Percentiles rank a stretch among this genome's conserved stretches.
Conservation (phyloP, 2,888 invertebrate genomes). For the Drosophila atripex region DNA sequence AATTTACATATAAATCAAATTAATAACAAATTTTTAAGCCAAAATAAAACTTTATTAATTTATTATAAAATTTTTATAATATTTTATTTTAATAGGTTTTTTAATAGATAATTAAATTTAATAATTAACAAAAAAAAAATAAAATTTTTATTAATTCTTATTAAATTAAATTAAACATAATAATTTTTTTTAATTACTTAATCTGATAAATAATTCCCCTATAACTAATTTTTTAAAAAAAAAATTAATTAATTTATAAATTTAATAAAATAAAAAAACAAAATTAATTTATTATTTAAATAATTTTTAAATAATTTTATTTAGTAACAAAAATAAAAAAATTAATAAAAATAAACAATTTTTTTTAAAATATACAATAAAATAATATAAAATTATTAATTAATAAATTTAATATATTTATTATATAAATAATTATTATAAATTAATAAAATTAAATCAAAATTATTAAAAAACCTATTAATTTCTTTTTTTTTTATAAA, state of each 20-base stretch:
- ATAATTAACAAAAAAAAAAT: neutral
- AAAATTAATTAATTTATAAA: conserved; percentile 10
- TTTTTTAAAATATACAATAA: conserved; percentile 16
- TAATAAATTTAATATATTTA: conserved; percentile 14
- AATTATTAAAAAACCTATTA: conserved; percentile 85
- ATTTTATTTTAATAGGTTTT: too few relatives aligned
- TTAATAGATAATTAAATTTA: conserved; percentile 1
- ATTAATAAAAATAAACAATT: conserved; percentile 64
- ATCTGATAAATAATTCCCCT: conserved; percentile 5
- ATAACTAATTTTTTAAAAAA: conserved; percentile 7
- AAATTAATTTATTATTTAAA: neutral
- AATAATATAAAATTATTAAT: conserved; percentile 15
- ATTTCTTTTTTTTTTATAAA: conserved; percentile 85
- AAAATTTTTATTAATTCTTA: conserved; percentile 2
- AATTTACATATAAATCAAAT: conserved; percentile 86
- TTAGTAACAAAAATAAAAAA: neutral
- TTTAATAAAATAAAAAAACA: neutral
- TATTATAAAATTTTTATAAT: too few relatives aligned
- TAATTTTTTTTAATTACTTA: conserved; percentile 27
- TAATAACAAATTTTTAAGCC: conserved; percentile 84
- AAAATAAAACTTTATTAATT: conserved; percentile 84
- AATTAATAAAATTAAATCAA: conserved; percentile 14
- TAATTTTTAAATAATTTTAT: neutral
- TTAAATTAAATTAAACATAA: conserved; percentile 5
- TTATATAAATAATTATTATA: conserved; percentile 8